A percentile compares a stretch with the other conserved stretches of the same genome.
These are phyloP conservation scores for Tiaroga cobitis DNA, from an alignment of 2,797 vertebrate genomes.

Conservation along the genomic window DNA sequence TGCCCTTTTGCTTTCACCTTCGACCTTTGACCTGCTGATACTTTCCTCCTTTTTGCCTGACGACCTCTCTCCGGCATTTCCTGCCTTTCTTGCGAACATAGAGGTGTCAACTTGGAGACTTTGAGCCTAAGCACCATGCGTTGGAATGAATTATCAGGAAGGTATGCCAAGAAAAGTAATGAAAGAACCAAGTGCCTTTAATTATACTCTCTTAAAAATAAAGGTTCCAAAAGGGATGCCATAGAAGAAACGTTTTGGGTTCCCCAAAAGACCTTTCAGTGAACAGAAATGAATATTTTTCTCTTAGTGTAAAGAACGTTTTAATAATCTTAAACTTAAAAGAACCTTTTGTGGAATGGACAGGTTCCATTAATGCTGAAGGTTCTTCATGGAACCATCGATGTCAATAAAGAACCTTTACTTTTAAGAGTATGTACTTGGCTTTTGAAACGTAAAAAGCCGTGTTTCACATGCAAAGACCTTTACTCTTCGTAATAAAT, in stretches of 20 bases:
- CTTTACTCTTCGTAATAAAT: slow-evolving; percentile 34
- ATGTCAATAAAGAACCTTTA: not conserved
- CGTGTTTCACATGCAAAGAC: slow-evolving; percentile 53
- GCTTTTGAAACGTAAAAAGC: not conserved
- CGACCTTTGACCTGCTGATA: slow-evolving; percentile 65
- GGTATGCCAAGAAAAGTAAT: slow-evolving; percentile 25
- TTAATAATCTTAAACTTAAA: too few species aligned
- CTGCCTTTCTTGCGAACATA: slow-evolving; percentile 65
- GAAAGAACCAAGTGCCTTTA: slow-evolving; percentile 36
- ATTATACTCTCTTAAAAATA: slow-evolving; percentile 46
- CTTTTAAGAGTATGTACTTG: not conserved
- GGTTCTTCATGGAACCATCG: not conserved
- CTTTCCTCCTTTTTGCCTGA: slow-evolving; percentile 69
- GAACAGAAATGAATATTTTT: not conserved
- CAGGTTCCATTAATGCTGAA: not conserved
- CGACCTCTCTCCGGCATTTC: slow-evolving; percentile 71
- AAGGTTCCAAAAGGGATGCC: not conserved
- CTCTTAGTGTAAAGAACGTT: not conserved
- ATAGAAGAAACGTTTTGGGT: slow-evolving; percentile 32
- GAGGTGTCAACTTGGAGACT: slow-evolving; percentile 61
- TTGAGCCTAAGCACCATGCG: slow-evolving; percentile 40
- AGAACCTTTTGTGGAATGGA: not conserved
- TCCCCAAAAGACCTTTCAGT: not conserved
- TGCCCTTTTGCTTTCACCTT: slow-evolving; percentile 69
- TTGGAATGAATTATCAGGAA: slow-evolving; percentile 53